Conservation (phyloP, 2,797 vertebrate species). For the Phyllotis vaccarum region DNA sequence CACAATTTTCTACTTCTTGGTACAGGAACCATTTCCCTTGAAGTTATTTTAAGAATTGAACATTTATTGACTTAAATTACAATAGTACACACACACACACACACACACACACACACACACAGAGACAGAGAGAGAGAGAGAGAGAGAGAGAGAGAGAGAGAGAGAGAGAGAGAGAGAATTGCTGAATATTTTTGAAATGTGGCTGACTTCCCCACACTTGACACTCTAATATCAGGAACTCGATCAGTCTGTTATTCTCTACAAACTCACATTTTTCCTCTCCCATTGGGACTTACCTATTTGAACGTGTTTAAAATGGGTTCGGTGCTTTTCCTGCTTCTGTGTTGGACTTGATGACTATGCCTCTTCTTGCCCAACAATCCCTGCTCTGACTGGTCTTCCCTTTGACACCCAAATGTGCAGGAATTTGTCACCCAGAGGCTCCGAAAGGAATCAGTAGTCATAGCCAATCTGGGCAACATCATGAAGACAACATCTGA, state of each 20-base stretch:
- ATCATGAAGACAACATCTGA: not conserved
- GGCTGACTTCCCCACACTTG: not conserved
- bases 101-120: not conserved
- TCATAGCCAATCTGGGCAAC: not conserved
- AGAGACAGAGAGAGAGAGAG: too few relatives aligned
- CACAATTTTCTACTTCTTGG: not conserved
- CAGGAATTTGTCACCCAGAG: not conserved
- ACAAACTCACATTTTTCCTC: not conserved
- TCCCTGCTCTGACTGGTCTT: not conserved
- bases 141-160: too few relatives aligned
- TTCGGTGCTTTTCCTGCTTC: not conserved
- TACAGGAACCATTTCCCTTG: not conserved
- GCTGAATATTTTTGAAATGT: fast-evolving
- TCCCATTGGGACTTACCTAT: not conserved
- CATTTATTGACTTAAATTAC: not conserved
- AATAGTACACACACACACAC: not conserved
- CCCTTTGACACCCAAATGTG: not conserved
- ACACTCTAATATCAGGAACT: not conserved
- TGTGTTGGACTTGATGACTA: not conserved
- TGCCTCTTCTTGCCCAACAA: not conserved
- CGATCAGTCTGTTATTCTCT: not conserved
- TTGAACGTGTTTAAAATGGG: not conserved
- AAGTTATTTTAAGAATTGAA: not conserved
- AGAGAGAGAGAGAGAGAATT: too few relatives aligned
- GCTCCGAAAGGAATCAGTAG: not conserved